These are phyloP conservation scores for Meloidogyne chitwoodi DNA, from an alignment of 1,140 invertebrate genomes.

Conservation along the genomic window DNA sequence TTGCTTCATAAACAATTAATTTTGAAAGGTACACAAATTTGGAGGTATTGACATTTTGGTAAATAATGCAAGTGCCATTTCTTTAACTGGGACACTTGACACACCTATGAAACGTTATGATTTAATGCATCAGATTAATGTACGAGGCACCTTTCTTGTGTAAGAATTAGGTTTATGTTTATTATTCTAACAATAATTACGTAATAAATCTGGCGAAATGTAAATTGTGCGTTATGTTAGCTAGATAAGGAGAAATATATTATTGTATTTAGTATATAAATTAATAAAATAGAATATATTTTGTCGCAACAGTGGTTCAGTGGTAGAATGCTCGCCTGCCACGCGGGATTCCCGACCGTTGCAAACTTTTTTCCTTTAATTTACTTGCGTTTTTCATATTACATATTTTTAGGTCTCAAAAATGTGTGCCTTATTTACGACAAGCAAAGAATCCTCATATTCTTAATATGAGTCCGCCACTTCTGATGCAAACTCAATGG, in stretches of 20 bases:
- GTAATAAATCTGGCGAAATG: too few relatives aligned
- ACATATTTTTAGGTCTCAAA: conserved; percentile 72
- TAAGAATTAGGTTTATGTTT: too few relatives aligned
- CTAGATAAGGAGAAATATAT: too few relatives aligned
- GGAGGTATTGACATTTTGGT: conserved; percentile 61
- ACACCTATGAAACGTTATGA: conserved; percentile 95
- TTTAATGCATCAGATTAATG: conserved; percentile 85
- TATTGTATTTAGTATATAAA: not conserved
- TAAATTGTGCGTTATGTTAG: not conserved
- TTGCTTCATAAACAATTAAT: conserved; percentile 68
- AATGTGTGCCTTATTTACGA: conserved; percentile 81
- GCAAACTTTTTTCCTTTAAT: not conserved
- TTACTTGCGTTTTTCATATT: not conserved
- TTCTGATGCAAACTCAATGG: conserved; percentile 84
- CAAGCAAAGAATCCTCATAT: conserved; percentile 89
- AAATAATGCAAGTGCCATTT: conserved; percentile 80
- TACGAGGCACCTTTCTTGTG: conserved; percentile 84
- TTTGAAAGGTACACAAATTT: conserved; percentile 5
- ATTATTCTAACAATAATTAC: too few relatives aligned
- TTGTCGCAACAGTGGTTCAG: conserved; percentile 70
- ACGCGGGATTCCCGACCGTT: conserved; percentile 65
- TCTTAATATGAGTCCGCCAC: conserved; percentile 86
- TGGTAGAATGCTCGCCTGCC: conserved; percentile 88
- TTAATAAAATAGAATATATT: not conserved
- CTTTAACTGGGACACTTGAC: conserved; percentile 73